These are phyloP conservation scores for Hippotragus niger DNA, from an alignment of 2,113 vertebrate genomes.

Conservation along the genomic window DNA sequence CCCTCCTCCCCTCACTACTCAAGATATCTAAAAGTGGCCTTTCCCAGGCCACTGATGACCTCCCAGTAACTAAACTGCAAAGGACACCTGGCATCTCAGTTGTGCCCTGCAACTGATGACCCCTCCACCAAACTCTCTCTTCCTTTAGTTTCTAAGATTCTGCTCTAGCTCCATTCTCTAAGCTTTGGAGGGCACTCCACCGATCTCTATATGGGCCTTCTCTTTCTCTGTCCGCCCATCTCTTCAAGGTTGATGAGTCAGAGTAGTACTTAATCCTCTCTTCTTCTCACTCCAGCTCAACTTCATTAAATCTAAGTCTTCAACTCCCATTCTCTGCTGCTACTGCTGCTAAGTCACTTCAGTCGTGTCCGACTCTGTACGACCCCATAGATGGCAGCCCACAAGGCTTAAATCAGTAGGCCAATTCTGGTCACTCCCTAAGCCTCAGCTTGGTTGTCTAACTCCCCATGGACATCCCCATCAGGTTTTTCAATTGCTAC, in stretches of 20 bases:
- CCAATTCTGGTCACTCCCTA: not conserved
- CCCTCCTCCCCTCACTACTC: not conserved
- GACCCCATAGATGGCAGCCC: no score
- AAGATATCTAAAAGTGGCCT: not conserved
- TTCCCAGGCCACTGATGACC: not conserved
- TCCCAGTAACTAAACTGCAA: not conserved
- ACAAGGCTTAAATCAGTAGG: not conserved
- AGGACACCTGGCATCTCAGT: not conserved
- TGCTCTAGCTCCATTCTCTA: not conserved
- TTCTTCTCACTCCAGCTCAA: not conserved
- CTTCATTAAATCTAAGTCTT: not conserved
- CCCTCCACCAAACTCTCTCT: not conserved
- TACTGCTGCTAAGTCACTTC: no score
- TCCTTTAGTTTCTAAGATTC: not conserved
- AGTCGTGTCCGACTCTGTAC: no score
- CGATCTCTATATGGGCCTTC: not conserved
- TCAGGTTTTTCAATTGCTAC: not conserved
- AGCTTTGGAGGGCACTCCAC: not conserved
- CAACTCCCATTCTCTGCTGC: not conserved
- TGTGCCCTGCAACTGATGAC: not conserved
- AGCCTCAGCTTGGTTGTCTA: not conserved
- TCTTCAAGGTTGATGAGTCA: not conserved
- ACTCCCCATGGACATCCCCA: not conserved
- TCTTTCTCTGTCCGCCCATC: not conserved
- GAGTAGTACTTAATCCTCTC: not conserved